phyloP scores from a whole-genome alignment of 2,113 vertebrate genomes.

The Craseonycteris thonglongyai region DNA sequence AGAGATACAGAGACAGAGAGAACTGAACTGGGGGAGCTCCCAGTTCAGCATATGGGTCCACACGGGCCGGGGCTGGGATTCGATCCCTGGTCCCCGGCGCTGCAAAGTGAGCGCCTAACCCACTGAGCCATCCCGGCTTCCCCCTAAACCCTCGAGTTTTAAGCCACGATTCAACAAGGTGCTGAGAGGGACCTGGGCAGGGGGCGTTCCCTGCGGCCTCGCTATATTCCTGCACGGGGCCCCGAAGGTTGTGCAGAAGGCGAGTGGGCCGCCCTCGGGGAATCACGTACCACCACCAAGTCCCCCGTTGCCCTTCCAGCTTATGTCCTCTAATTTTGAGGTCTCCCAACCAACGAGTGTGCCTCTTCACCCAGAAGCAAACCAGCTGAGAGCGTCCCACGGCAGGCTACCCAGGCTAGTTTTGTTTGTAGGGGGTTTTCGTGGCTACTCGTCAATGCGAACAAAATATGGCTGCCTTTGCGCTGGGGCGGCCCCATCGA shows the following conservation, averaged over 20 bases:
- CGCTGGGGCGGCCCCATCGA: rapidly evolving
- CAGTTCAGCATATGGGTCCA: no score
- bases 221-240: background rate
- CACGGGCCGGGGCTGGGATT: no score
- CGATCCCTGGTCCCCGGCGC: no score
- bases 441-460: no score
- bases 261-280: rapidly evolving
- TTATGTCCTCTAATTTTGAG: background rate
- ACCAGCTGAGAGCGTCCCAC: background rate
- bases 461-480: background rate
- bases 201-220: background rate
- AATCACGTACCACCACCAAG: background rate
- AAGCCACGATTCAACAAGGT: rapidly evolving
- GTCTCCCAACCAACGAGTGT: background rate
- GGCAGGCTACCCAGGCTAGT: background rate
- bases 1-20: no score
- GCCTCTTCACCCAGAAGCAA: background rate
- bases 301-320: background rate
- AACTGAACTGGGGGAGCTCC: no score
- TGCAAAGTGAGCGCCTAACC: no score
- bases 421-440: background rate
- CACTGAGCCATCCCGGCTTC: no score
- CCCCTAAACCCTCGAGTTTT: no score
- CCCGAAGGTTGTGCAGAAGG: background rate
- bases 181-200: background rate